Evolutionary conservation across 2,888 invertebrate species (phyloP).

Genomic region (Ceramica pisi): DNA sequence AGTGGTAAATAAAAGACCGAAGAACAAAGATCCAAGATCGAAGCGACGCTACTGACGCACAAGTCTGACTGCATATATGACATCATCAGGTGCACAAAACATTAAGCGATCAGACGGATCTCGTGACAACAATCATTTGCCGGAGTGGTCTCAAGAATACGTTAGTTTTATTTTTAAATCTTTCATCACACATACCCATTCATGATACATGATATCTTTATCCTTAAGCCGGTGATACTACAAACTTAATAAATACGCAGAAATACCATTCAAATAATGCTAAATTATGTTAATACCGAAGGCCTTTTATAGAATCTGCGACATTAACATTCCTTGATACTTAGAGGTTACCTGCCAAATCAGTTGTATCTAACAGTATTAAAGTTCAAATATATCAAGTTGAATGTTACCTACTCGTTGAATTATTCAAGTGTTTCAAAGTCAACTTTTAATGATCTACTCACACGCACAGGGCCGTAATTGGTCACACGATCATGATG

Average conservation of each 20-base stretch:
- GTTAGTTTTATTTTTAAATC: conserved; percentile 47
- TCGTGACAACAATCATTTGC: conserved; percentile 15
- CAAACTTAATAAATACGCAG: conserved; percentile 31
- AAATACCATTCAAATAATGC: conserved; percentile 37
- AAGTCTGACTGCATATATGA: conserved; percentile 38
- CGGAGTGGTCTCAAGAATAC: conserved; percentile 19
- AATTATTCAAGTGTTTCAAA: conserved; percentile 45
- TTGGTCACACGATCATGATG: conserved; percentile 47
- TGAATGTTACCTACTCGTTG: conserved; percentile 27
- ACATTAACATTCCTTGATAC: conserved; percentile 18
- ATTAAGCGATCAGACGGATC: conserved; percentile 16
- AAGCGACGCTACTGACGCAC: conserved; percentile 28
- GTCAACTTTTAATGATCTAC: conserved; percentile 46
- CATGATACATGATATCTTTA: conserved; percentile 28
- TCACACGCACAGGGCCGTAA: conserved; percentile 58
- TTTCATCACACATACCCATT: conserved; percentile 44
- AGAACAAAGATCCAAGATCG: conserved; percentile 31
- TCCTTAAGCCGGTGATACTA: conserved; percentile 20
- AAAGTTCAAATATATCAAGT: conserved; percentile 36
- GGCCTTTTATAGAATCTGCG: conserved; percentile 26
- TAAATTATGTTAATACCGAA: conserved; percentile 41
- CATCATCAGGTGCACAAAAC: conserved; percentile 47
- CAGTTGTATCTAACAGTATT: conserved; percentile 22
- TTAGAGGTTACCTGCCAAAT: conserved; percentile 14
- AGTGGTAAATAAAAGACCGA: not conserved